phyloP scores from a whole-genome alignment of 2,113 vertebrate genomes.

The Lasiurus cinereus region DNA sequence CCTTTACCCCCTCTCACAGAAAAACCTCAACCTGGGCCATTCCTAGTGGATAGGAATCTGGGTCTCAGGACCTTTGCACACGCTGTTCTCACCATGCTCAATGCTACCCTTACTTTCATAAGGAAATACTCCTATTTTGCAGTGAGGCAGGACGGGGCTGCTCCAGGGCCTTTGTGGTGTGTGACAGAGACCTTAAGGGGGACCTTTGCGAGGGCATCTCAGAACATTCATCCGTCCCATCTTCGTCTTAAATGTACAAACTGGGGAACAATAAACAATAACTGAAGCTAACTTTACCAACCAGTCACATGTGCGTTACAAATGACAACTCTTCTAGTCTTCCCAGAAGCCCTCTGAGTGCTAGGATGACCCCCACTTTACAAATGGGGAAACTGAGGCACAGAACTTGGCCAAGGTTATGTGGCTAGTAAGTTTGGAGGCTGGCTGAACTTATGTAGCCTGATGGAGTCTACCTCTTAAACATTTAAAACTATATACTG shows the following conservation, averaged over 20 bases:
- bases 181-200: slow-evolving; percentile 65
- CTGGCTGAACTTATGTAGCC: not conserved
- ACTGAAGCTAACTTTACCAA: not conserved
- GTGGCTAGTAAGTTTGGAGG: not conserved
- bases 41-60: not conserved
- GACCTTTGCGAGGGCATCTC: not conserved
- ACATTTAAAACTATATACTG: not conserved
- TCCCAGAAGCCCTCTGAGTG: not conserved
- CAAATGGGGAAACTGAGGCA: slow-evolving; percentile 18
- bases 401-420: not conserved
- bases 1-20: not conserved
- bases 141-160: not conserved
- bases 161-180: slow-evolving; percentile 74
- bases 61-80: slow-evolving; percentile 38
- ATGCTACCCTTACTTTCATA: not conserved
- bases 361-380: not conserved
- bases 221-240: not conserved
- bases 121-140: not conserved
- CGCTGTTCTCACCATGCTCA: not conserved
- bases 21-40: not conserved
- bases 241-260: not conserved
- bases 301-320: not conserved
- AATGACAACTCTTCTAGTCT: not conserved
- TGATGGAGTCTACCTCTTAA: not conserved
- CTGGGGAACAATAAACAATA: not conserved